Base-by-base conservation (phyloP, 2,113 vertebrate species). In the Psammodynastes pulverulentus region DNA sequence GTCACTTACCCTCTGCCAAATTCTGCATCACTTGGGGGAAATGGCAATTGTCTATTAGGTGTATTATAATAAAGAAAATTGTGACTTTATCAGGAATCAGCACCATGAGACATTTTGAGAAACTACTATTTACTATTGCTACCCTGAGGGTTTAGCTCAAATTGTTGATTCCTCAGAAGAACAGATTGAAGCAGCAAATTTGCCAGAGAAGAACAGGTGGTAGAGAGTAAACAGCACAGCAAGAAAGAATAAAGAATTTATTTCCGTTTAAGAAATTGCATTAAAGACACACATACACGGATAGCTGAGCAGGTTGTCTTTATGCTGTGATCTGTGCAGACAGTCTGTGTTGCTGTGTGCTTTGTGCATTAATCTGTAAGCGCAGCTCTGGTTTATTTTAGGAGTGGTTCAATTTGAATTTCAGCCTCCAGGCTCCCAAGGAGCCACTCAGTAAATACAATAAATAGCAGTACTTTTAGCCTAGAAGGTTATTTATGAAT, bases 371-470 rank as follows among this genome's bases (percentile, higher is more conserved):
- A 46, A 95, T 96, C 92, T 93, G 48, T 89, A 89, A 54, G 45
- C 10, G 91, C 95, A 95, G 92, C 95, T 96, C 93, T 95, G 92
- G 90, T 94, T 89, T 95, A 89, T 95, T 97, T 97, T 96, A 95
- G 94, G 93, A 96, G 89, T 92, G 87, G 92, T 85, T 94, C 92
- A 94, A 91, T 95, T 51, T 96, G 94, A 95, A 96, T 96, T 95
- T 95, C n/a, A 94, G 93, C 84, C 95, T 96, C 88, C 91, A 12
- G 91, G 94, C 93, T 96, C 23, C 34, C n/a, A 95, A 85, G 45
- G 72, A 94, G 87, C 88, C 88, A 92, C 94, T 95, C 92, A 92
- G 93, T 92, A 96, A 96, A 95, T 94, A 96, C 93, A 96, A 95
- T 96, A 96, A 96, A 56, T 94, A 95, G 54, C 43, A 43, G 0